phyloP scores from a whole-genome alignment of 2,113 vertebrate species.

The Microcebus lehilahytsara region DNA sequence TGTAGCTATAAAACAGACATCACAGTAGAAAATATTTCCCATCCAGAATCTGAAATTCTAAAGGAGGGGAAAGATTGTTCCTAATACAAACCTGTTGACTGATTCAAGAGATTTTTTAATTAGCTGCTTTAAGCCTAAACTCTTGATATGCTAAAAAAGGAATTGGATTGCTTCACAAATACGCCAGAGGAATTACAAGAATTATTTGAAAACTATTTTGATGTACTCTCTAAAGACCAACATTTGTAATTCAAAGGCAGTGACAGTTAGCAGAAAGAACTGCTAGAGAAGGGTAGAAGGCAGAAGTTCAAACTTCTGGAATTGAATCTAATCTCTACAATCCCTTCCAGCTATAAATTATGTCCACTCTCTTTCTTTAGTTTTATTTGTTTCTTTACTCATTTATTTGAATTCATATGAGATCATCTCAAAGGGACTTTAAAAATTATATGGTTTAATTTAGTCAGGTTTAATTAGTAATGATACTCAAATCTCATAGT shows the following conservation, averaged over 20 bases:
- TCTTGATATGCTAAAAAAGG: neutral
- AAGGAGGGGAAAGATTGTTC: neutral
- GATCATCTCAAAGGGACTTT: neutral
- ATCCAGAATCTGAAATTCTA: slow-evolving; percentile 54
- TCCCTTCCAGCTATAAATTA: neutral
- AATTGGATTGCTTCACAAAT: neutral
- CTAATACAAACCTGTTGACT: neutral
- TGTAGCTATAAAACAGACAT: slow-evolving; percentile 39
- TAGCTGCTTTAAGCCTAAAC: neutral
- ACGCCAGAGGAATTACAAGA: neutral
- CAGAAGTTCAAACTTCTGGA: neutral
- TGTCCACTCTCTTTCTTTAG: neutral
- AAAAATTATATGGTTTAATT: slow-evolving; percentile 2
- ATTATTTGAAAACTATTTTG: neutral
- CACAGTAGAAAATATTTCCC: slow-evolving; percentile 43
- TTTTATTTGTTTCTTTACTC: neutral
- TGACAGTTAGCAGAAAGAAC: neutral
- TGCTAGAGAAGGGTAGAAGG: neutral
- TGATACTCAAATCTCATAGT: neutral
- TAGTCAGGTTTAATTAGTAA: neutral
- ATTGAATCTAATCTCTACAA: neutral
- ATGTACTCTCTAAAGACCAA: neutral
- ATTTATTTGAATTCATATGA: neutral
- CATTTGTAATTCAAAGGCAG: neutral
- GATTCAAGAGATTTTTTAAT: neutral